Evolutionary conservation across 2,113 vertebrate genomes (phyloP), one percentile per base, ranked within the genome.

Genomic region (Hemicordylus capensis): DNA sequence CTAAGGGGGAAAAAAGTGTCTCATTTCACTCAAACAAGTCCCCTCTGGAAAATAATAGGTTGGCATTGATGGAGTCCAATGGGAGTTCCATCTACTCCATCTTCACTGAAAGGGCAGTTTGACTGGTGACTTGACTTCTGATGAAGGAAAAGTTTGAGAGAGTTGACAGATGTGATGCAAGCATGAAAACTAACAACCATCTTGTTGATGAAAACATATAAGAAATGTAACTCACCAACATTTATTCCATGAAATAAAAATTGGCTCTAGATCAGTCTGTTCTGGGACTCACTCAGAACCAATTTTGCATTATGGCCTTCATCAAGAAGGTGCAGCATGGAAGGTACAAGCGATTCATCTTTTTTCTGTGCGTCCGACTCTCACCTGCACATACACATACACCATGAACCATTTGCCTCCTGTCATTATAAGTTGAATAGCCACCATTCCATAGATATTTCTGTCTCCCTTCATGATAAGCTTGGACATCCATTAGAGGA

Each of bases 21-120:
- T 72, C 86, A 39, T 80, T 76, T 80, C 28, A 72, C 26, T 87
- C 0, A 59, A 56, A 64, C 74, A 6, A 67, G 11, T 0, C 80
- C 37, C 69, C 14, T 86, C 28, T 76, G 61, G 26, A 1, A 76
- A 37, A 66, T 8, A 5, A 70, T 82, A 82, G 11, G 0, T 10
- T 75, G 17, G 72, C 80, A 79, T 2, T 0, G 0, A 12, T 58
- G 3, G 6, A 76, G 0, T 44, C 46, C 0, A 4, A 8, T 54
- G 75, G 87, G 34, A 85, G 2, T 1, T 78, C 75, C 19, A 79
- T 14, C 6, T 42, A n/a, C 61, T 85, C 8, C 2, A 82, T 26
- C 1, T 56, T 26, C 26, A 19, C 0, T 91, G 34, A 12, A 86
- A 81, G 2, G 4, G n/a, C 20, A 61, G 58, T 69, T 37, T 9